These are phyloP conservation scores for Drosophila punjabiensis DNA, from an alignment of 1,140 invertebrate genomes.

Conservation along the genomic window DNA sequence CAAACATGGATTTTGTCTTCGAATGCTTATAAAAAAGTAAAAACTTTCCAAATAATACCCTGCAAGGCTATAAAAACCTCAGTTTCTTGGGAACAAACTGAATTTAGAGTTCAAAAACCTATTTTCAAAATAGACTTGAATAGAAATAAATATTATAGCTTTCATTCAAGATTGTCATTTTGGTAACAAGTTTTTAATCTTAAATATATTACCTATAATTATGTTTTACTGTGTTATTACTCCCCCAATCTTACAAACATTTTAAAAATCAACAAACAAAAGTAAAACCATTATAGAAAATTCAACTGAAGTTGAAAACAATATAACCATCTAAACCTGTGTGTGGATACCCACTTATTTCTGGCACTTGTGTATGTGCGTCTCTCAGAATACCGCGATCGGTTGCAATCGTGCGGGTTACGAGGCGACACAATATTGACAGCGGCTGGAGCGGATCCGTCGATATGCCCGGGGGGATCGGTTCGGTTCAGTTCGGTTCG, in stretches of 20 bases:
- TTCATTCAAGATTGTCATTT: too few species aligned
- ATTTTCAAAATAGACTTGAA: too few species aligned
- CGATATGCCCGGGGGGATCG: constrained; percentile 68
- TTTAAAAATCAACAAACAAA: too few species aligned
- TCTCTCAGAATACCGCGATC: constrained; percentile 45
- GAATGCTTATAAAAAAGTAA: background rate
- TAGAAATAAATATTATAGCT: too few species aligned
- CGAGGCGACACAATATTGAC: constrained; percentile 82
- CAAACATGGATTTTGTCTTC: background rate
- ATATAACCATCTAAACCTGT: constrained; percentile 1
- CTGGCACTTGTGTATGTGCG: constrained; percentile 14
- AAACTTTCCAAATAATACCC: background rate
- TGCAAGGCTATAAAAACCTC: too few species aligned
- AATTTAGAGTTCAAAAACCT: too few species aligned
- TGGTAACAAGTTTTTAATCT: too few species aligned
- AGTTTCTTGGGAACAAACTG: too few species aligned
- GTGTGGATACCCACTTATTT: constrained; percentile 27
- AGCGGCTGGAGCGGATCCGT: constrained; percentile 75
- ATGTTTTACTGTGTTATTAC: background rate
- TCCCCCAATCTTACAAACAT: background rate
- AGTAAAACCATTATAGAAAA: background rate
- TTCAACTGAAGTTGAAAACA: background rate
- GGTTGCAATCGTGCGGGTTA: constrained; percentile 63
- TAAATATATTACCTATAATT: too few species aligned
- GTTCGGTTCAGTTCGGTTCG: constrained; percentile 43